A percentile compares a stretch with the other conserved stretches of the same genome.
phyloP scores from a whole-genome alignment of 2,113 vertebrate species.

The Conger conger region DNA sequence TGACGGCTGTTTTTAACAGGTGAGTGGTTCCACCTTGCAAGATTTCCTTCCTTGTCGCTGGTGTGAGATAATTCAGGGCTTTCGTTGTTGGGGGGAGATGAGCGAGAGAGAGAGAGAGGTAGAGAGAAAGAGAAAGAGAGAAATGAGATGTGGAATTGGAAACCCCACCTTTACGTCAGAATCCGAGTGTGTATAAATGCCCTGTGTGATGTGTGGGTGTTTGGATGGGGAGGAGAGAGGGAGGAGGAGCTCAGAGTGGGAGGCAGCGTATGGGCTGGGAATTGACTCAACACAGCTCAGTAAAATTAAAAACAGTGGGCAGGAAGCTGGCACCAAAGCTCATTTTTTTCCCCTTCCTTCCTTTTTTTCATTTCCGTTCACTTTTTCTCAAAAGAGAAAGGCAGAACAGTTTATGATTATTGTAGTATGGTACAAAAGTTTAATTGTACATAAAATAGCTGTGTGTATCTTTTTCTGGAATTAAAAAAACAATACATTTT shows the following conservation, averaged over 20 bases:
- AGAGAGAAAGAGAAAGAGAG: constrained; percentile 59
- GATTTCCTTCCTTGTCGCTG: not conserved
- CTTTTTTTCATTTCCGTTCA: constrained; percentile 42
- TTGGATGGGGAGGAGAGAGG: constrained; percentile 66
- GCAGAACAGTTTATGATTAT: not conserved
- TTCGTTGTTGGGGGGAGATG: constrained; percentile 42
- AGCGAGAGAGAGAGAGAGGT: constrained; percentile 48
- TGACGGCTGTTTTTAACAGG: not conserved
- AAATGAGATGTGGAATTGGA: constrained; percentile 67
- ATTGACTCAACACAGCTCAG: constrained; percentile 77
- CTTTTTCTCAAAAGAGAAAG: constrained; percentile 37
- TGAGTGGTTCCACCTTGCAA: not conserved
- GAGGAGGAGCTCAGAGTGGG: constrained; percentile 63
- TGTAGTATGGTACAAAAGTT: not conserved
- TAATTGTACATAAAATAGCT: too few relatives aligned
- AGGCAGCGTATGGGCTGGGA: constrained; percentile 71
- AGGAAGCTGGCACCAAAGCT: constrained; percentile 57
- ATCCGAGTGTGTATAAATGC: constrained; percentile 50
- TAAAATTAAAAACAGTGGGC: constrained; percentile 77
- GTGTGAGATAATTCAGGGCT: not conserved
- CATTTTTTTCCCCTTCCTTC: constrained; percentile 52
- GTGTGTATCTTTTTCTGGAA: not conserved
- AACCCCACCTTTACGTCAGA: constrained; percentile 78
- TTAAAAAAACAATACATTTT: not conserved
- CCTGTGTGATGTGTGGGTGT: constrained; percentile 37